Percentiles rank a stretch among this genome's conserved stretches.
Conservation (phyloP, 2,888 invertebrate species). For the Agonum fuliginosum region DNA sequence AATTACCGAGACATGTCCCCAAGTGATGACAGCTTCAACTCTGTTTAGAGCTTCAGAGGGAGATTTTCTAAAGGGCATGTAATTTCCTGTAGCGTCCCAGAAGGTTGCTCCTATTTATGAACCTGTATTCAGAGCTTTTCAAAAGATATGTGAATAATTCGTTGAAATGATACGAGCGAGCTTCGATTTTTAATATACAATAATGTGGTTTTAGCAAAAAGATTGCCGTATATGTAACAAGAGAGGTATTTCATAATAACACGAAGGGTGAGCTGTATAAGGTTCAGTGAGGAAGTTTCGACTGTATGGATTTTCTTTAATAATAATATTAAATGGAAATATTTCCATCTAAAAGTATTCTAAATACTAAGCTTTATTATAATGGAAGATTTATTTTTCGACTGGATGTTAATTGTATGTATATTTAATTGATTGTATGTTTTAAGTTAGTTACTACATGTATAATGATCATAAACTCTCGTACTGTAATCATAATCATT, state of each 20-base stretch:
- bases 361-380: too few relatives aligned
- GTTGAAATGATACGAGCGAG: slow-evolving; percentile 13
- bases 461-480: too few relatives aligned
- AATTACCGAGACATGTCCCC: slow-evolving; percentile 49
- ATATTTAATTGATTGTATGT: too few relatives aligned
- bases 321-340: too few relatives aligned
- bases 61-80: slow-evolving; percentile 46
- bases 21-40: slow-evolving; percentile 26
- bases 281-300: not conserved
- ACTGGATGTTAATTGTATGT: too few relatives aligned
- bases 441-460: too few relatives aligned
- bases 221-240: not conserved
- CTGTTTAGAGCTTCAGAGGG: slow-evolving; percentile 4
- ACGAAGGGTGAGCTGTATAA: not conserved
- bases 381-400: too few relatives aligned
- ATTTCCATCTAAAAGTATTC: too few relatives aligned
- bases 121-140: slow-evolving; percentile 28
- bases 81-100: slow-evolving; percentile 45
- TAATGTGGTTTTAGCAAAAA: slow-evolving; percentile 6
- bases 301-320: not conserved
- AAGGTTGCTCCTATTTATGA: slow-evolving; percentile 36
- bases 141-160: slow-evolving; percentile 34
- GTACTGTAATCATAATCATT: too few relatives aligned
- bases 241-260: not conserved
- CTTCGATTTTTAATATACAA: slow-evolving; percentile 43